These are phyloP conservation scores for Deroplatys truncata DNA, from an alignment of 2,888 invertebrate genomes.

Conservation along the genomic window DNA sequence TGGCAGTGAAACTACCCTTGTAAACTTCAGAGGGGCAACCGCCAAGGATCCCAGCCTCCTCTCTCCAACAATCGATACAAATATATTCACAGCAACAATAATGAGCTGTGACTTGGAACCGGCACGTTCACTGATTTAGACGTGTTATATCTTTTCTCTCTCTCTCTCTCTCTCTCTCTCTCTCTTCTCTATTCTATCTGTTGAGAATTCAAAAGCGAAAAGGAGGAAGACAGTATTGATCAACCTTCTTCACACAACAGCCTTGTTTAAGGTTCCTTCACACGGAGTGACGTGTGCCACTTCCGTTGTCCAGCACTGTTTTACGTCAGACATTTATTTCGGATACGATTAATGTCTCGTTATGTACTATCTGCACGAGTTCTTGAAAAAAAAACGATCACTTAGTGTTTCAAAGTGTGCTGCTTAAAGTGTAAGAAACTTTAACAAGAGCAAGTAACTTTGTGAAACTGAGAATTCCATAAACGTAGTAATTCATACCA, in stretches of 20 bases:
- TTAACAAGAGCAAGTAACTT: no score
- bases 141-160: background rate
- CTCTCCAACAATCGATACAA: background rate
- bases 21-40: background rate
- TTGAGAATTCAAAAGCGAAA: background rate
- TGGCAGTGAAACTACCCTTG: background rate
- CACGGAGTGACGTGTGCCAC: background rate
- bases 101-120: background rate
- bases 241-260: background rate
- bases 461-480: no score
- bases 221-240: background rate
- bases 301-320: no score
- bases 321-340: no score
- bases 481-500: no score
- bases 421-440: no score
- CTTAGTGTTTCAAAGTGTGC: no score
- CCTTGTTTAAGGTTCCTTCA: background rate
- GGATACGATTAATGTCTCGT: no score
- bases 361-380: no score
- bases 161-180: no score
- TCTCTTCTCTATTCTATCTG: background rate
- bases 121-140: background rate
- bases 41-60: background rate
- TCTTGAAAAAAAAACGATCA: no score
- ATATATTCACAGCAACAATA: background rate